Conservation (phyloP, 2,113 vertebrate species). For the Periophthalmodon schlosseri region DNA sequence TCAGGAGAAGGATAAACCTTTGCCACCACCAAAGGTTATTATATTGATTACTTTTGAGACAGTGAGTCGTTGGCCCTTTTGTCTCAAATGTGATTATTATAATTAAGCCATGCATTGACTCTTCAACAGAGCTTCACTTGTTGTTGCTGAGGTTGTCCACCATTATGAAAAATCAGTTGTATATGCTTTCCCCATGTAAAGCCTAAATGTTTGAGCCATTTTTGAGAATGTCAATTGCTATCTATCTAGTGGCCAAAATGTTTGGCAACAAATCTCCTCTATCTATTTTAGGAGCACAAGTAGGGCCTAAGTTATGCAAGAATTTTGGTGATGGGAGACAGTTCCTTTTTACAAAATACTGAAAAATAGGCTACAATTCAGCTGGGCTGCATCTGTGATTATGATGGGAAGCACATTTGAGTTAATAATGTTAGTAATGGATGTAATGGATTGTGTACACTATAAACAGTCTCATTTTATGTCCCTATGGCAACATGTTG, state of each 20-base stretch:
- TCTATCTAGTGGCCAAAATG: background rate
- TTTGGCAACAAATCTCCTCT: background rate
- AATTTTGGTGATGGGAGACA: background rate
- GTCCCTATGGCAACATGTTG: background rate
- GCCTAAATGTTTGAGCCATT: background rate
- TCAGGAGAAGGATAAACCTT: background rate
- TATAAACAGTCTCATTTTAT: slow-evolving; percentile 16
- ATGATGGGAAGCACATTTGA: background rate
- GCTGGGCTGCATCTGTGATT: background rate
- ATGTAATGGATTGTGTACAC: slow-evolving; percentile 2
- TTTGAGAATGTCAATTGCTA: background rate
- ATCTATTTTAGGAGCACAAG: slow-evolving; percentile 1
- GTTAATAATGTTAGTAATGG: background rate
- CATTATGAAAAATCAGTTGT: background rate
- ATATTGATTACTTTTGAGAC: background rate
- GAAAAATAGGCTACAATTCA: background rate
- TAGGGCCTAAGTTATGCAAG: background rate
- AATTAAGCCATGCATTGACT: background rate
- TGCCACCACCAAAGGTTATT: background rate
- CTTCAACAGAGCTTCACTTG: background rate
- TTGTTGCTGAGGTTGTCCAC: background rate
- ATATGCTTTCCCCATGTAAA: background rate
- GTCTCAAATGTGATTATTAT: background rate
- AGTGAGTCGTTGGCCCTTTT: background rate
- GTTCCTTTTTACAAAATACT: background rate